Base-by-base conservation (phyloP, 2,797 vertebrate species). In the Ptychobarbus kaznakovi region DNA sequence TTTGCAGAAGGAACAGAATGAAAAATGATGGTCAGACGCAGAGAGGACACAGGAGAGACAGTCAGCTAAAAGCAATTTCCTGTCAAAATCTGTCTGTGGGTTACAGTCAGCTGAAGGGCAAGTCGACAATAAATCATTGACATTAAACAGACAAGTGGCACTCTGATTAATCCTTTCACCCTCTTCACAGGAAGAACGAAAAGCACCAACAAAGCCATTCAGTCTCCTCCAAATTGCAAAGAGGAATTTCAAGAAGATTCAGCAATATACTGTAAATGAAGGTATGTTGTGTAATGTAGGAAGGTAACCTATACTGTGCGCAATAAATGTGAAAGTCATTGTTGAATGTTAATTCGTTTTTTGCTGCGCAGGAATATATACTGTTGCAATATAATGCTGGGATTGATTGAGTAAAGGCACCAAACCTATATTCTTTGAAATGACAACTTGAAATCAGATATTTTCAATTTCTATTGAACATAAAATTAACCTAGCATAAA, bases 101-200 rank as follows among this genome's bases (percentile, higher is more conserved):
- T 91, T 89, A 88, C 84, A 90, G 89, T 44, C 49, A 89, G 91
- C 88, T 86, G 92, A 94, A 92, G 92, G 92, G 92, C 93, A 75
- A 89, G 87, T 77, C 6, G 46, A 28, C 82, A 87, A 94, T 94
- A 89, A 92, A 94, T 94, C 94, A 92, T 76, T 91, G 87, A 77
- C 91, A 91, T 87, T 88, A 91, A 75, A 28, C 53, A 90, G 89
- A 77, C 79, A 80, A 80, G 76, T 80, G 82, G 83, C 76, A 85
- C 80, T 82, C 73, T 77, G 85, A 93, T 93, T 92, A 92, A 89
- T 90, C 81, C 83, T 73, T 72, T 46, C 46, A 49, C 32, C 66
- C 56, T 88, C 58, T 84, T 74, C 70, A 46, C 70, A 49, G 28
- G 10, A 65, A 53, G 70, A 81, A 81, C 4, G 2, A 85, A 69